Conservation (phyloP, 2,888 invertebrate species). For the Rotaria macrura region DNA sequence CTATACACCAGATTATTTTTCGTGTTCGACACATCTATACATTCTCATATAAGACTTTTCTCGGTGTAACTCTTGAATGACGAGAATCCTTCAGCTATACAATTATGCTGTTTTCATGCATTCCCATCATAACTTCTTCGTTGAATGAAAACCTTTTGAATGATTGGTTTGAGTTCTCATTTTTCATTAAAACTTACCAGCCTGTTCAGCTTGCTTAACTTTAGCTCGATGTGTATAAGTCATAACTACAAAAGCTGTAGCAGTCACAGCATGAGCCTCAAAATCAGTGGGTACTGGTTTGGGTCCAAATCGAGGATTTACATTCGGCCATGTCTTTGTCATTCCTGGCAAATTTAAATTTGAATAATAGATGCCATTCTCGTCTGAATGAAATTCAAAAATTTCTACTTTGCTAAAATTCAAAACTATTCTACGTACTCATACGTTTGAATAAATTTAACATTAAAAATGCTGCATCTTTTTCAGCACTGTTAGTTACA, state of each 20-base stretch:
- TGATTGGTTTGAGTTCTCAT: slow-evolving; percentile 35
- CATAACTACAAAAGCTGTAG: slow-evolving; percentile 79
- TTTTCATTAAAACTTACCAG: slow-evolving; percentile 34
- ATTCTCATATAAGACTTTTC: too few relatives aligned
- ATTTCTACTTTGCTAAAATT: not conserved
- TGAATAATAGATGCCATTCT: slow-evolving; percentile 43
- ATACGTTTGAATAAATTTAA: slow-evolving; percentile 46
- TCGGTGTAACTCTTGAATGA: too few relatives aligned
- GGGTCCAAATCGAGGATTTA: slow-evolving; percentile 40
- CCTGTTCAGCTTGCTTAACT: slow-evolving; percentile 15
- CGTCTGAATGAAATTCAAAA: slow-evolving; percentile 35
- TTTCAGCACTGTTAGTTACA: slow-evolving; percentile 69
- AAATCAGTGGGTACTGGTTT: slow-evolving; percentile 27
- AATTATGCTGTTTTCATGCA: too few relatives aligned
- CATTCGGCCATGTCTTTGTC: slow-evolving; percentile 30
- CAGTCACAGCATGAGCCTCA: slow-evolving; percentile 79
- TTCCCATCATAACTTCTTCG: too few relatives aligned
- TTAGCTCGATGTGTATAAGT: slow-evolving; percentile 56
- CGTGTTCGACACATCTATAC: too few relatives aligned
- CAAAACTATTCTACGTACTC: not conserved
- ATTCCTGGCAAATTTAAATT: slow-evolving; percentile 36
- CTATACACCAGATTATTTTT: too few relatives aligned
- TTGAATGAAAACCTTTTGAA: too few relatives aligned
- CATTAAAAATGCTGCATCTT: slow-evolving; percentile 69
- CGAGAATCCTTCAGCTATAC: too few relatives aligned